Evolutionary conservation across 2,113 vertebrate species (phyloP).

Genomic region (Pelvicachromis taeniatus): DNA sequence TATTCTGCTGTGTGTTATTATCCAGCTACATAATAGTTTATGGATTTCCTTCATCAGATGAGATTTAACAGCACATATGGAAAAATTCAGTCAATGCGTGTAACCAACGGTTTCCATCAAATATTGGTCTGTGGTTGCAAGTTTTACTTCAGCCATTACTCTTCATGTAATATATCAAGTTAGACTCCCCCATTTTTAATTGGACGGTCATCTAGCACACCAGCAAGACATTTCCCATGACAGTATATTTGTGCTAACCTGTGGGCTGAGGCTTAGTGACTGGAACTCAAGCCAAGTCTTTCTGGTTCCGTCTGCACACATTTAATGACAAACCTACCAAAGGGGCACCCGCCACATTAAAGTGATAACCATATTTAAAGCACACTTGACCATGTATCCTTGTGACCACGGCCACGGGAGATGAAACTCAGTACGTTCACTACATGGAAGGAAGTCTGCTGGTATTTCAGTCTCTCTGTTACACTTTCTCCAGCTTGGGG

Average conservation of each 20-base stretch:
- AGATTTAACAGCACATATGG: neutral
- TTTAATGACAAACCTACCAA: neutral
- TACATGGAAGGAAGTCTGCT: neutral
- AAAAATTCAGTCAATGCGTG: neutral
- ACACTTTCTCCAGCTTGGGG: neutral
- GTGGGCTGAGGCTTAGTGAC: constrained; percentile 83
- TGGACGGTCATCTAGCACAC: neutral
- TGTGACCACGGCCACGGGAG: neutral
- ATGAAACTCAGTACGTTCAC: neutral
- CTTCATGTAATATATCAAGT: neutral
- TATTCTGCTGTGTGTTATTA: neutral
- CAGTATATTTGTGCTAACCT: constrained; percentile 82
- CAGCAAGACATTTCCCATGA: constrained; percentile 59
- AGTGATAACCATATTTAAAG: neutral
- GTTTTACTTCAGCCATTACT: neutral
- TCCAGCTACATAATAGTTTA: neutral
- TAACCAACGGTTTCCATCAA: neutral
- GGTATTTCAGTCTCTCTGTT: neutral
- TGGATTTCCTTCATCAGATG: neutral
- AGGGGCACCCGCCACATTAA: neutral
- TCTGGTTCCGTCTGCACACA: constrained; percentile 28
- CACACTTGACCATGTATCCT: neutral
- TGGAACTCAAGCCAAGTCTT: constrained; percentile 76
- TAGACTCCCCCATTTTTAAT: constrained; percentile 4
- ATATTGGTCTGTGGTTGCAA: neutral